phyloP scores from a whole-genome alignment of 2,797 vertebrate species.

The Cottoperca gobio region DNA sequence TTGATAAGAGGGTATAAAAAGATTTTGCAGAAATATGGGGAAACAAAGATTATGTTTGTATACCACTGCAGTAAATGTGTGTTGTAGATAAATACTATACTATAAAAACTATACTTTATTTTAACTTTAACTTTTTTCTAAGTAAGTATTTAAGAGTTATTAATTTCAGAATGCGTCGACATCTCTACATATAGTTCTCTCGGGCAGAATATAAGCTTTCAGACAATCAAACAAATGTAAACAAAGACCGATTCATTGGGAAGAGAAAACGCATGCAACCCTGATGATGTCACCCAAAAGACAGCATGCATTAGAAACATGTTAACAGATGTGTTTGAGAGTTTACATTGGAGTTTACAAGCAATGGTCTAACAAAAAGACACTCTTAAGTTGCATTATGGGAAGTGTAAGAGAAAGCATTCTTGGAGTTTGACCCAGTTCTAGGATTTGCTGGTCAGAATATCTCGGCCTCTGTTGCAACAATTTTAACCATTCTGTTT shows the following conservation, averaged over 20 bases:
- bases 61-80: background rate
- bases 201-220: background rate
- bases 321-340: background rate
- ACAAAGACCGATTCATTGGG: background rate
- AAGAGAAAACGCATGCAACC: background rate
- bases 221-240: background rate
- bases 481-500: background rate
- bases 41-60: background rate
- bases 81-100: background rate
- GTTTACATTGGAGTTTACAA: background rate
- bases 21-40: constrained; percentile 8
- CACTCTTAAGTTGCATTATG: background rate
- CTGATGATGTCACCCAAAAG: background rate
- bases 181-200: background rate
- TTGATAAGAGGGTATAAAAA: constrained; percentile 18
- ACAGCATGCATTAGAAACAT: background rate
- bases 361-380: background rate
- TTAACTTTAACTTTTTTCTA: background rate
- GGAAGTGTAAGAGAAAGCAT: background rate
- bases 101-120: background rate
- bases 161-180: background rate
- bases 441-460: background rate
- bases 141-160: too few relatives aligned
- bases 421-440: background rate
- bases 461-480: background rate